Evolutionary conservation across 1,140 invertebrate genomes (phyloP).

Genomic region (Danaus melanippus): DNA sequence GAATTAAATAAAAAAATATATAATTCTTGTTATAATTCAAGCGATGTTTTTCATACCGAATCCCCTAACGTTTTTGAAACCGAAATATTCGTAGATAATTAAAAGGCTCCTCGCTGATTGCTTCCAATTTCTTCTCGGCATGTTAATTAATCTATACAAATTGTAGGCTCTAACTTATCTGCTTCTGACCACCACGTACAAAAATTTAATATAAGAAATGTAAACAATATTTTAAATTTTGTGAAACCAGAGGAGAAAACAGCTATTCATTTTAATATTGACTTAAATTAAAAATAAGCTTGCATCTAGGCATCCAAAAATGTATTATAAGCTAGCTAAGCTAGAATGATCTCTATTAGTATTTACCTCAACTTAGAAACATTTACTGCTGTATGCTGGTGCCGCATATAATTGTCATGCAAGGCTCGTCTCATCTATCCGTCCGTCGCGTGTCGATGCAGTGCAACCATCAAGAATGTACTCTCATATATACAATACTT

Average conservation of each 20-base stretch:
- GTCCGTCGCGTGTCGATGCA: conserved; percentile 38
- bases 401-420: conserved; percentile 35
- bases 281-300: too few relatives aligned
- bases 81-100: conserved; percentile 44
- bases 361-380: too few relatives aligned
- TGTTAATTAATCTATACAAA: conserved; percentile 55
- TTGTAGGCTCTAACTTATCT: conserved; percentile 35
- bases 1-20: conserved; percentile 8
- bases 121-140: conserved; percentile 32
- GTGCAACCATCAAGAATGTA: conserved; percentile 32
- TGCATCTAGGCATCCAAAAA: too few relatives aligned
- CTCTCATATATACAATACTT: too few relatives aligned
- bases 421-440: conserved; percentile 34
- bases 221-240: too few relatives aligned
- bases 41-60: not conserved
- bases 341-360: too few relatives aligned
- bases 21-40: too few relatives aligned
- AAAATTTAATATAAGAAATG: too few relatives aligned
- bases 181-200: conserved; percentile 22
- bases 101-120: conserved; percentile 39
- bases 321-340: too few relatives aligned
- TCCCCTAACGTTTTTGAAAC: conserved; percentile 22
- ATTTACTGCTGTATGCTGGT: too few relatives aligned
- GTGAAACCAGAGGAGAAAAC: too few relatives aligned
- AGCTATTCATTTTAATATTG: too few relatives aligned